phyloP scores from a whole-genome alignment of 2,888 invertebrate genomes.

The Augochlorella aurata region DNA sequence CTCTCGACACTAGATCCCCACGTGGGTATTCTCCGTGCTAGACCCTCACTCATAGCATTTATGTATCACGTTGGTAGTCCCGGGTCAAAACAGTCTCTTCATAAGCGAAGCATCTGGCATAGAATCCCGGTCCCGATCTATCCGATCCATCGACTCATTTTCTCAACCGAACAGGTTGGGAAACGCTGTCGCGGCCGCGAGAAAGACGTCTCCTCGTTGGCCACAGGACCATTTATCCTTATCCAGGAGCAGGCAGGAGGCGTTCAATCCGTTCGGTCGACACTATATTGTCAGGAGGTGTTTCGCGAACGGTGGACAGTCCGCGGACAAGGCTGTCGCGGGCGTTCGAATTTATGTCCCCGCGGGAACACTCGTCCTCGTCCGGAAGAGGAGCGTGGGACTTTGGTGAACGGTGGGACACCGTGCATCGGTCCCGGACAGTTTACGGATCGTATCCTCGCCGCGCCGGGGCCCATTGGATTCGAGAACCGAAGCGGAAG shows the following conservation, averaged over 20 bases:
- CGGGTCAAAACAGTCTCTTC: too few species aligned
- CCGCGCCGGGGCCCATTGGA: background rate
- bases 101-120: too few species aligned
- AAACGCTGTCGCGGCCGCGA: constrained; percentile 24
- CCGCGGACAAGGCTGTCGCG: constrained; percentile 7
- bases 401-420: background rate
- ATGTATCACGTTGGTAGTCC: too few species aligned
- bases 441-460: background rate
- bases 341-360: constrained; percentile 20
- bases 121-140: too few species aligned
- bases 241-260: constrained; percentile 1
- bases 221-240: background rate
- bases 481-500: background rate
- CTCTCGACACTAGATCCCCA: too few species aligned
- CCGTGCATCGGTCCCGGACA: background rate
- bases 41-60: too few species aligned
- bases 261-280: constrained; percentile 15
- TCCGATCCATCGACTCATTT: too few species aligned
- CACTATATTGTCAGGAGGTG: constrained; percentile 24
- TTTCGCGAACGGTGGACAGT: constrained; percentile 7
- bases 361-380: background rate
- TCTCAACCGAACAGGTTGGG: constrained; percentile 11
- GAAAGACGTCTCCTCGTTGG: constrained; percentile 1
- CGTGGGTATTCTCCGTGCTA: too few species aligned
- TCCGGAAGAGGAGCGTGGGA: background rate